Conservation (phyloP, 2,797 vertebrate species). For the Falco rusticolus region DNA sequence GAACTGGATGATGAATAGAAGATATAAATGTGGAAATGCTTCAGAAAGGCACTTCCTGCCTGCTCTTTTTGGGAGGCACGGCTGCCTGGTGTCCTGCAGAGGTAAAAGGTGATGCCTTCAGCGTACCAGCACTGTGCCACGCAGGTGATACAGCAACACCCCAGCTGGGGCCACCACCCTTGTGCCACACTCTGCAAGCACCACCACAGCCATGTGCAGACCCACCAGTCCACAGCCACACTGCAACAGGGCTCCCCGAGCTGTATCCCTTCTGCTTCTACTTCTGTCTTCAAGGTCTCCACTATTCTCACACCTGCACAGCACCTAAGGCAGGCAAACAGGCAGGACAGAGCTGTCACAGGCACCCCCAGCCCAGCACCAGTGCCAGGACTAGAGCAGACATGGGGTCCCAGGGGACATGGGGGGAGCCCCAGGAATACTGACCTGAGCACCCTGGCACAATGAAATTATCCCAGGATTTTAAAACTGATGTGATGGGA, state of each 20-base stretch:
- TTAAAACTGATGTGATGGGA: background rate
- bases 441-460: background rate
- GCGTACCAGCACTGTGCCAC: background rate
- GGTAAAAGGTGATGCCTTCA: background rate
- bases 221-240: fast-evolving
- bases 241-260: background rate
- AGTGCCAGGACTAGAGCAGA: background rate
- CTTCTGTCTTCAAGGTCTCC: background rate
- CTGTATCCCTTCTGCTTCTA: background rate
- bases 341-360: background rate
- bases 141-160: background rate
- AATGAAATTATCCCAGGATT: background rate
- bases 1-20: background rate
- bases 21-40: background rate
- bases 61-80: background rate
- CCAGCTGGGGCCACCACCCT: background rate
- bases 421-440: background rate
- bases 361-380: background rate
- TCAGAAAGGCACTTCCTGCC: background rate
- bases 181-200: fast-evolving
- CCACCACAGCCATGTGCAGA: background rate
- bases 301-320: background rate
- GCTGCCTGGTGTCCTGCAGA: background rate
- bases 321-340: background rate
- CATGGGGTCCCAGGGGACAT: fast-evolving